phyloP scores from a whole-genome alignment of 2,888 invertebrate species.

The Drosophila picticornis region DNA sequence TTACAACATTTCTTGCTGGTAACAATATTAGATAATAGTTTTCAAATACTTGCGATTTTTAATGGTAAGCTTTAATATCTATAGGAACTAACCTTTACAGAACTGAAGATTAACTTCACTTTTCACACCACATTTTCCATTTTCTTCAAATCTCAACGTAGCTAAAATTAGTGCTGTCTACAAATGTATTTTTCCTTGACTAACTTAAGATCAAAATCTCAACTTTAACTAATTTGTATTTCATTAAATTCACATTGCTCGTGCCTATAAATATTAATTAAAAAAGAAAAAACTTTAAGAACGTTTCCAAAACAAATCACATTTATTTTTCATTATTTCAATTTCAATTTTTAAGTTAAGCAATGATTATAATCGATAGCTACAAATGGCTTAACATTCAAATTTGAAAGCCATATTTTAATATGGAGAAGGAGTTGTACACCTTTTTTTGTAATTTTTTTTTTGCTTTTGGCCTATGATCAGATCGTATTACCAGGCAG shows the following conservation, averaged over 20 bases:
- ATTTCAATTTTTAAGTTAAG: not conserved
- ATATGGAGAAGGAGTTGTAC: conserved; percentile 46
- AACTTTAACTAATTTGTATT: not conserved
- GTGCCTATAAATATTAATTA: not conserved
- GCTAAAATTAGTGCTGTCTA: not conserved
- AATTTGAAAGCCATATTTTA: conserved; percentile 45
- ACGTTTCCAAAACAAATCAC: too few species aligned
- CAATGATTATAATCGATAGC: conserved; percentile 8
- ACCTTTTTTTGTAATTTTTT: conserved; percentile 1
- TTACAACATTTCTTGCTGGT: too few species aligned
- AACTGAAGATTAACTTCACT: not conserved
- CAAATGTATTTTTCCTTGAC: not conserved
- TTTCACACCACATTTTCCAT: not conserved
- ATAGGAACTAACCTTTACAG: not conserved
- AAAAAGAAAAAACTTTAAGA: too few species aligned
- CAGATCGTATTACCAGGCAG: conserved; percentile 65
- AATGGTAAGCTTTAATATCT: not conserved
- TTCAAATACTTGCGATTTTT: accelerated
- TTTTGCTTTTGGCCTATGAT: conserved; percentile 49
- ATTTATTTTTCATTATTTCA: not conserved
- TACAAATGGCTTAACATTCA: conserved; percentile 7
- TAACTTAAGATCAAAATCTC: not conserved
- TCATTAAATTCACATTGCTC: not conserved
- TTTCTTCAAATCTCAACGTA: not conserved
- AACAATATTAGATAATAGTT: not conserved